Evolutionary conservation across 2,888 invertebrate species (phyloP), one percentile per base, ranked within the genome.

Genomic region (Omphaloscelis lunosa): DNA sequence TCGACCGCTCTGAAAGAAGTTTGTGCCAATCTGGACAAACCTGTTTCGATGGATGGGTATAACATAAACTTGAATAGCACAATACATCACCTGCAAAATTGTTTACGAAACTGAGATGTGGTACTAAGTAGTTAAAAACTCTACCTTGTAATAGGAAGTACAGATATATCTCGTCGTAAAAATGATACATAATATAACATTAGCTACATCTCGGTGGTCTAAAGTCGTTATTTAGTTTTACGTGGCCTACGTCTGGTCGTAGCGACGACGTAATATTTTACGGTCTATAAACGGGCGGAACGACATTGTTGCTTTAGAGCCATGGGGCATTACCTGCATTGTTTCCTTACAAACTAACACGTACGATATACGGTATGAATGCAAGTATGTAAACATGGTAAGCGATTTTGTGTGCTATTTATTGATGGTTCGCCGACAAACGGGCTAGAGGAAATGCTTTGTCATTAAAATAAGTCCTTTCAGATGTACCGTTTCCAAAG

Each of bases 191-290:
- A 62, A 63, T 67, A 80, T 58, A 75, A 75, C 70, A 78, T 80
- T 66, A 80, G 71, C 65, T 79, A 73, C 75, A 75, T 83, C 67
- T 72, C 58, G 78, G 77, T 80, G 76, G 62, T 84, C 77, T 81
- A 53, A 72, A 74, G 77, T 83, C 80, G 89, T 90, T 86, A 89
- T 86, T 85, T 84, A 83, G 84, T 79, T 88, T 84, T 68, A 84
- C 84, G 86, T 84, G 75, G 79, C 67, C 67, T 63, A 73, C 79
- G 84, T 79, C 76, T 82, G 71, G 65, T 69, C 72, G 86, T 84
- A 87, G 83, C 85, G 86, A 84, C 90, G 90, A 89, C 89, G 92
- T 93, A 91, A 93, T 93, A 91, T 93, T 94, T 94, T 93, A 94
- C 92, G 93, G 91, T 85, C 92, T 90, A 94, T 95, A 94, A 95